These are phyloP conservation scores for Hemiscyllium ocellatum DNA, from an alignment of 2,113 vertebrate genomes.

Conservation along the genomic window DNA sequence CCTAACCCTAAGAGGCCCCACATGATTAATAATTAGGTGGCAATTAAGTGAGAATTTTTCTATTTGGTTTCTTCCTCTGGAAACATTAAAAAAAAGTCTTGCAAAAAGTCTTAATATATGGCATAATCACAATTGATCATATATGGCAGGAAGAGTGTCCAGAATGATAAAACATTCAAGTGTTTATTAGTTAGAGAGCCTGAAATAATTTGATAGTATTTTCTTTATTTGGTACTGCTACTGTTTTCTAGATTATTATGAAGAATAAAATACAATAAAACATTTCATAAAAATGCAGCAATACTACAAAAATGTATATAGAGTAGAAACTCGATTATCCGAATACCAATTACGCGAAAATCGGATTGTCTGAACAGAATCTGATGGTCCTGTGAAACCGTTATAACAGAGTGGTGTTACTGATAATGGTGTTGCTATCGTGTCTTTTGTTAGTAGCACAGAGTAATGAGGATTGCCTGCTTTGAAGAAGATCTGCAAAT, in stretches of 20 bases:
- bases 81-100: neutral
- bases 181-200: neutral
- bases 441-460: too few relatives aligned
- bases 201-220: neutral
- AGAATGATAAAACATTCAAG: neutral
- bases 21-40: neutral
- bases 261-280: constrained; percentile 1
- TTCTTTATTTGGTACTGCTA: neutral
- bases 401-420: too few relatives aligned
- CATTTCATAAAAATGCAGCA: neutral
- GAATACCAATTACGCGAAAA: too few relatives aligned
- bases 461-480: too few relatives aligned
- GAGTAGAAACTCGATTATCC: too few relatives aligned
- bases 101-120: neutral
- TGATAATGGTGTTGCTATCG: too few relatives aligned
- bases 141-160: neutral
- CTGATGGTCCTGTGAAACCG: too few relatives aligned
- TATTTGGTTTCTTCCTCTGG: neutral
- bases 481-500: too few relatives aligned
- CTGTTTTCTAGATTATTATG: neutral
- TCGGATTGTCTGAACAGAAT: too few relatives aligned
- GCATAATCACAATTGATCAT: neutral
- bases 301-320: neutral
- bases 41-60: neutral
- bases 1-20: neutral